A percentile compares a stretch with the other conserved stretches of the same genome.
phyloP scores from a whole-genome alignment of 2,113 vertebrate genomes.

The Pterocles orientalis region DNA sequence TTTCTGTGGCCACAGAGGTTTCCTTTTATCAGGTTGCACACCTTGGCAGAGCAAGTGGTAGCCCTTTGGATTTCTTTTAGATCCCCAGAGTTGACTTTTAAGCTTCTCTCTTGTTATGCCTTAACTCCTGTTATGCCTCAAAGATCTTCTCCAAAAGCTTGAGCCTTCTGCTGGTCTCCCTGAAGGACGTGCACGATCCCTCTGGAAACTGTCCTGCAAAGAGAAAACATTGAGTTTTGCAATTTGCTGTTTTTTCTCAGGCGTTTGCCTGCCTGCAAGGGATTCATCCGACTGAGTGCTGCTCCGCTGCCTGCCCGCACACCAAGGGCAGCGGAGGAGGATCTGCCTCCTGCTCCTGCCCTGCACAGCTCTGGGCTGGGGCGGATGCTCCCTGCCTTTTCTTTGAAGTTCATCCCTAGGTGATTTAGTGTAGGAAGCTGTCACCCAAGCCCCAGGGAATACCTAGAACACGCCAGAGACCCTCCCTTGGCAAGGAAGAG shows the following conservation, averaged over 20 bases:
- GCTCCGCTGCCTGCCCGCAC: rapidly evolving
- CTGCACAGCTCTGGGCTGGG: not conserved
- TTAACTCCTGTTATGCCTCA: not conserved
- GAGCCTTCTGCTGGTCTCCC: not conserved
- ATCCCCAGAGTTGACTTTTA: not conserved
- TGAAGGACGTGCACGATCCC: not conserved
- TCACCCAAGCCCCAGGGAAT: not conserved
- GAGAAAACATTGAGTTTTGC: not conserved
- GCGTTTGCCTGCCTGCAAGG: not conserved
- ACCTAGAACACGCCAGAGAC: not conserved
- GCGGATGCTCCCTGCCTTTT: not conserved
- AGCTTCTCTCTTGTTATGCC: not conserved
- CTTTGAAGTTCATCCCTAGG: not conserved
- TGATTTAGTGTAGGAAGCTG: not conserved
- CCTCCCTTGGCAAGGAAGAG: not conserved
- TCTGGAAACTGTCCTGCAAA: not conserved
- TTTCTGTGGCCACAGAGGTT: not conserved
- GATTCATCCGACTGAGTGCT: not conserved
- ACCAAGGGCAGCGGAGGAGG: not conserved
- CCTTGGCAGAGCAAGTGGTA: not conserved
- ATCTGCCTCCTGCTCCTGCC: not conserved
- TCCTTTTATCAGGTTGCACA: not conserved
- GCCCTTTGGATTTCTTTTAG: not conserved
- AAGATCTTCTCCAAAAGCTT: not conserved
- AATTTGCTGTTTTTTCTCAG: not conserved